Conservation (phyloP, 1,140 invertebrate species). For the Glomeris maerens region DNA sequence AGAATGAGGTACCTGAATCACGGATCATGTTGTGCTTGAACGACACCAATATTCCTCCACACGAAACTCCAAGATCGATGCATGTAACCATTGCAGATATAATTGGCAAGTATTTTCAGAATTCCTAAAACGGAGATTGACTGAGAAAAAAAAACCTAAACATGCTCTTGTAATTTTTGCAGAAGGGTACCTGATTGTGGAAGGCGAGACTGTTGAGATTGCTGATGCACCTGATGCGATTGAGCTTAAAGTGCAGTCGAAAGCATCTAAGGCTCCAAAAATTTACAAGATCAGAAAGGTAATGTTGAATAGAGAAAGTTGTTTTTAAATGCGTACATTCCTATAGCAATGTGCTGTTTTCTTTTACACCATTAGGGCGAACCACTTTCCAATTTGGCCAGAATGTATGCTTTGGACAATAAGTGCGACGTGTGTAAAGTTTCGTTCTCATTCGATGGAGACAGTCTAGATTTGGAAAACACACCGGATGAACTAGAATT, state of each 20-base stretch:
- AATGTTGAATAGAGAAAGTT: background rate
- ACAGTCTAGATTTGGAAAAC: slow-evolving; percentile 18
- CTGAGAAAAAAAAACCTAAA: no score
- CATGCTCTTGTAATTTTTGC: background rate
- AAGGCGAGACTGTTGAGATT: background rate
- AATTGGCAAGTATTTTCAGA: background rate
- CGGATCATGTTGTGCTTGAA: background rate
- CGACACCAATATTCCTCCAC: background rate
- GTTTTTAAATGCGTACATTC: background rate
- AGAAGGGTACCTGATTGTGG: background rate
- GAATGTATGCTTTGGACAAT: slow-evolving; percentile 19
- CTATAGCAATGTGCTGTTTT: no score
- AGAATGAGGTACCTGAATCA: background rate
- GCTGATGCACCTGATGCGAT: slow-evolving; percentile 11
- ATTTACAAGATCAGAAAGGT: slow-evolving; percentile 10
- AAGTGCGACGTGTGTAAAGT: slow-evolving; percentile 16
- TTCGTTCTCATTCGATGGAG: slow-evolving; percentile 26
- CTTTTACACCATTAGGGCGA: slow-evolving; percentile 9
- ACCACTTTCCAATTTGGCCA: slow-evolving; percentile 20
- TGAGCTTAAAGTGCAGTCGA: slow-evolving; percentile 19
- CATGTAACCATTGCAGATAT: background rate
- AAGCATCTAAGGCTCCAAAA: slow-evolving; percentile 11
- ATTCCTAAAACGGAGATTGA: no score
- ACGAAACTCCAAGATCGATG: background rate
- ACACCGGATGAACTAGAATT: slow-evolving; percentile 23